A percentile compares a stretch with the other conserved stretches of the same genome.
These are phyloP conservation scores for Periophthalmus modestus DNA, from an alignment of 2,113 vertebrate species.

Conservation along the genomic window DNA sequence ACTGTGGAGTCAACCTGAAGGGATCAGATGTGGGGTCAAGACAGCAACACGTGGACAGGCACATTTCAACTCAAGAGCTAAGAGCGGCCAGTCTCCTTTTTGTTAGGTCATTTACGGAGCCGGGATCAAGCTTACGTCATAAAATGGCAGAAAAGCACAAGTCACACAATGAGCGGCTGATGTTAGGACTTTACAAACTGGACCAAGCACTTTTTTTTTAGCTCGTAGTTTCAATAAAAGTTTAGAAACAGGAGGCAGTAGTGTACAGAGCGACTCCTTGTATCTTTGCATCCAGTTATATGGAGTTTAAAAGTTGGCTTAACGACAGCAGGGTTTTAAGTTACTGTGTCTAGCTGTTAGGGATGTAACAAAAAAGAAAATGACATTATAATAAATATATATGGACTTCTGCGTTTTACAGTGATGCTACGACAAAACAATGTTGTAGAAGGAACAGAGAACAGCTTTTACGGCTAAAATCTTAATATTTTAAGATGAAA, in stretches of 20 bases:
- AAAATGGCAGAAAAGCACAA: slow-evolving; percentile 24
- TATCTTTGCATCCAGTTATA: slow-evolving; percentile 17
- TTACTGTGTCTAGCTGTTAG: slow-evolving; percentile 6
- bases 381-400: too few species aligned
- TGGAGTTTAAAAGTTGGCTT: slow-evolving; percentile 10
- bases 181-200: slow-evolving; percentile 17
- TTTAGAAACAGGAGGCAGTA: slow-evolving; percentile 28
- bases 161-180: slow-evolving; percentile 17
- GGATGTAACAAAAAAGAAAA: background rate
- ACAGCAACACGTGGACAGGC: slow-evolving; percentile 75
- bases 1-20: slow-evolving; percentile 83
- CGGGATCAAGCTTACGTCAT: slow-evolving; percentile 20
- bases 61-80: slow-evolving; percentile 55
- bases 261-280: slow-evolving; percentile 21
- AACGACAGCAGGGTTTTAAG: slow-evolving; percentile 28
- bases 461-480: too few species aligned
- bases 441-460: too few species aligned
- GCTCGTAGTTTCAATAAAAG: slow-evolving; percentile 16
- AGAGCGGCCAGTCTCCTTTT: slow-evolving; percentile 34
- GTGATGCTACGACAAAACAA: too few species aligned
- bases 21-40: slow-evolving; percentile 82
- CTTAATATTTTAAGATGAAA: too few species aligned
- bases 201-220: slow-evolving; percentile 7
- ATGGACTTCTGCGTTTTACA: too few species aligned
- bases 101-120: slow-evolving; percentile 6